Evolutionary conservation across 2,888 invertebrate genomes (phyloP).

Genomic region (Torymus tubicola): DNA sequence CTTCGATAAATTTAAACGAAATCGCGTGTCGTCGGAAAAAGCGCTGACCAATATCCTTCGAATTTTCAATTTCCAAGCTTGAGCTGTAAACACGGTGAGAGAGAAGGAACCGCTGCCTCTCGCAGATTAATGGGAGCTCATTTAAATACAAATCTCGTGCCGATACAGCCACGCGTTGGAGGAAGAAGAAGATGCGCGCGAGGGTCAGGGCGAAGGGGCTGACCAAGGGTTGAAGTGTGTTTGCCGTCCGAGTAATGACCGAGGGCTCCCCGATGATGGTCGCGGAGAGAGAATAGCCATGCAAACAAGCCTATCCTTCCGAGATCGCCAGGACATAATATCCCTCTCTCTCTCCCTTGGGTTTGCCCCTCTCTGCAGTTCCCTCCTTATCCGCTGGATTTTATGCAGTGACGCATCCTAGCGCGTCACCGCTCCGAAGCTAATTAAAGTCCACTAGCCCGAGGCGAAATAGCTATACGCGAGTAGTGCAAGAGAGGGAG

Average conservation of each 20-base stretch:
- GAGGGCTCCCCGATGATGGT: slow-evolving; percentile 70
- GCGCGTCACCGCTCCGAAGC: slow-evolving; percentile 21
- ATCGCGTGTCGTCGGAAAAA: slow-evolving; percentile 21
- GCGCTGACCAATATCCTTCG: slow-evolving; percentile 55
- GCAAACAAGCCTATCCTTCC: slow-evolving; percentile 72
- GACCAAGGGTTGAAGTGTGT: slow-evolving; percentile 75
- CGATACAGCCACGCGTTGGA: slow-evolving; percentile 67
- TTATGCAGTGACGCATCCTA: slow-evolving; percentile 54
- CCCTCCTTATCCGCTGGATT: slow-evolving; percentile 36
- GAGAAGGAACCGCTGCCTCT: slow-evolving; percentile 62
- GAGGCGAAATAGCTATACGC: not conserved
- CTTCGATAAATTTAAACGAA: slow-evolving; percentile 45
- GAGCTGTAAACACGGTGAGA: slow-evolving; percentile 57
- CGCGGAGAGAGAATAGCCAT: slow-evolving; percentile 72
- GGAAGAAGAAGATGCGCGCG: slow-evolving; percentile 35
- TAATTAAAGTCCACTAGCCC: slow-evolving; percentile 43
- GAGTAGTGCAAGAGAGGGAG: not conserved
- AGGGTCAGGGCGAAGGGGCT: slow-evolving; percentile 64
- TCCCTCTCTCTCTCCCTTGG: slow-evolving; percentile 49
- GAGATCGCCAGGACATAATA: slow-evolving; percentile 53
- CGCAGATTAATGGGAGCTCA: slow-evolving; percentile 75
- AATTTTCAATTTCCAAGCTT: slow-evolving; percentile 58
- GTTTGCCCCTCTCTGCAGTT: slow-evolving; percentile 21
- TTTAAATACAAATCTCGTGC: slow-evolving; percentile 76
- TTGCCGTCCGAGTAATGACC: slow-evolving; percentile 76